Evolutionary conservation across 2,113 vertebrate species (phyloP).

Genomic region (Zosterops pallidus): DNA sequence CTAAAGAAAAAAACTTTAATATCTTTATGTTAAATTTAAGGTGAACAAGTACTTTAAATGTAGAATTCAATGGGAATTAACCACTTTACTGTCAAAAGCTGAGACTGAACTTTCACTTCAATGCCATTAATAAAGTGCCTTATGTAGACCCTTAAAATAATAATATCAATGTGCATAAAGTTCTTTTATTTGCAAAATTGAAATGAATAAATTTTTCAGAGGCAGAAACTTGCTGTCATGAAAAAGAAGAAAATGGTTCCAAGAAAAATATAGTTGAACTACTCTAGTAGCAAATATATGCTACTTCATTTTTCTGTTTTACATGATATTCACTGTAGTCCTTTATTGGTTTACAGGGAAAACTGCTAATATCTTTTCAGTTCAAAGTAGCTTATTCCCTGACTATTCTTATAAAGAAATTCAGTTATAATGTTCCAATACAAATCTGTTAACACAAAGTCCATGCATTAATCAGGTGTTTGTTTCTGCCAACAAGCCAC

Average conservation of each 20-base stretch:
- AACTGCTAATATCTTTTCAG: constrained; percentile 22
- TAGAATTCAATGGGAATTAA: constrained; percentile 54
- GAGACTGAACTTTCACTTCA: neutral
- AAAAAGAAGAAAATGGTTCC: neutral
- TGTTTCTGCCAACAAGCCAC: neutral
- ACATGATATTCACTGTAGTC: neutral
- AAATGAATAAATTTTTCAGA: neutral
- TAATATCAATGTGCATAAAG: neutral
- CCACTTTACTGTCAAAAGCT: constrained; percentile 63
- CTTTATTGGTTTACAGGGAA: constrained; percentile 9
- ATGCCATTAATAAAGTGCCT: neutral
- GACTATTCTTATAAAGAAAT: constrained; percentile 12
- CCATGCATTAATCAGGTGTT: neutral
- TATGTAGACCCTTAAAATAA: neutral
- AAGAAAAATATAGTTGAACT: neutral
- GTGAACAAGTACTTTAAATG: constrained; percentile 48
- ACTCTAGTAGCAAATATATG: neutral
- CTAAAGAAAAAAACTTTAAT: constrained; percentile 41
- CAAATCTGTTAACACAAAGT: neutral
- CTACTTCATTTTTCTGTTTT: neutral
- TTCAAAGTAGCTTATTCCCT: neutral
- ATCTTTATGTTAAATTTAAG: constrained; percentile 30
- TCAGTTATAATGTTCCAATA: neutral
- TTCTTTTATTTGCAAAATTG: neutral
- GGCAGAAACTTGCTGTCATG: neutral